Percentiles rank a stretch among this genome's conserved stretches.
phyloP scores from a whole-genome alignment of 1,140 invertebrate species.

The Spodoptera litura region DNA sequence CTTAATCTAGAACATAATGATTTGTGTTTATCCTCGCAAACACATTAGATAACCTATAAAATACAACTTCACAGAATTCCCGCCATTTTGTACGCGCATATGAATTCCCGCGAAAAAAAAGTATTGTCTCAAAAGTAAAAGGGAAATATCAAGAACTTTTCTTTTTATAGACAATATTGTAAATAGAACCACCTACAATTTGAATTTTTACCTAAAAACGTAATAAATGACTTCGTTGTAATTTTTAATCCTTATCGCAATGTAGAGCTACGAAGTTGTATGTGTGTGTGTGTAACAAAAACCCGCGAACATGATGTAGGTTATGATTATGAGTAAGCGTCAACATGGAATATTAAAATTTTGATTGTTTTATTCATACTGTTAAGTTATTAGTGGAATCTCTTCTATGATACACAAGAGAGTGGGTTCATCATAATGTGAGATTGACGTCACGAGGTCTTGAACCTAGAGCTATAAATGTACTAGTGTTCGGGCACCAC shows the following conservation, averaged over 20 bases:
- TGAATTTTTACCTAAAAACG: background rate
- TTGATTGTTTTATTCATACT: slow-evolving; percentile 11
- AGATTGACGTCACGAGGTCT: slow-evolving; percentile 41
- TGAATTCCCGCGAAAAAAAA: too few relatives aligned
- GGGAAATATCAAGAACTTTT: too few relatives aligned
- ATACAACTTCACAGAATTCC: too few relatives aligned
- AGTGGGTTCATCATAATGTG: background rate
- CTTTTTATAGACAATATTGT: too few relatives aligned
- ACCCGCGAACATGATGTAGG: background rate
- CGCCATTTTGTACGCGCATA: too few relatives aligned
- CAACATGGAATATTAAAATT: background rate
- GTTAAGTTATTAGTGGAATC: background rate
- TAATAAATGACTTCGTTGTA: background rate
- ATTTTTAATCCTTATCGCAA: background rate
- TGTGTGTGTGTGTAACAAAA: background rate
- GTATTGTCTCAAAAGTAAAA: too few relatives aligned
- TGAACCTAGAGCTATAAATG: slow-evolving; percentile 45
- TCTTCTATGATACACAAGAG: background rate
- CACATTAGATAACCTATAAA: too few relatives aligned
- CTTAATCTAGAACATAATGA: too few relatives aligned
- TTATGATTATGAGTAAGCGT: slow-evolving; percentile 3
- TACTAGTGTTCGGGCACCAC: slow-evolving; percentile 30
- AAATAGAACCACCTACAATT: too few relatives aligned
- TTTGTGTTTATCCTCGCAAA: too few relatives aligned
- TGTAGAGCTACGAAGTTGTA: too few relatives aligned